Conservation (phyloP, 2,888 invertebrate species). For the Hermaeophaga mercurialis region DNA sequence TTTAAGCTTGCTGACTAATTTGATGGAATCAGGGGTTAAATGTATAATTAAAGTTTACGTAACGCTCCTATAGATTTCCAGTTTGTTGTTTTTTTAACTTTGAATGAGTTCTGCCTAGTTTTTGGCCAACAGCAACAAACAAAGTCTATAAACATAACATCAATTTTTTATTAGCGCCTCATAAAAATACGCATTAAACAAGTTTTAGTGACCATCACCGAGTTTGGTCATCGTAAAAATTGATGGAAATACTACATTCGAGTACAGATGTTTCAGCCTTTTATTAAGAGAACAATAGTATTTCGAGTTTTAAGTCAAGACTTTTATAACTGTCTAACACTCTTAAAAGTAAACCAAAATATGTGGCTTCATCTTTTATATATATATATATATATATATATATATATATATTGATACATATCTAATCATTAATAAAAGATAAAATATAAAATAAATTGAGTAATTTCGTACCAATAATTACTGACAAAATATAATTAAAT, state of each 20-base stretch:
- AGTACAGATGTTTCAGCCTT: neutral
- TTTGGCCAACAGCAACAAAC: neutral
- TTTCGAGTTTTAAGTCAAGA: no score
- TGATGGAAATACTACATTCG: neutral
- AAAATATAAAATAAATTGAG: no score
- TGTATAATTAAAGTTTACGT: slow-evolving; percentile 1
- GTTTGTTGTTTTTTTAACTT: neutral
- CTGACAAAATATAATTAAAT: no score
- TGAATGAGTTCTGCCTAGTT: neutral
- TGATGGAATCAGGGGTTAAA: neutral
- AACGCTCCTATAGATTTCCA: neutral
- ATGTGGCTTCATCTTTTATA: no score
- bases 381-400: no score
- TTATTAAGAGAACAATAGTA: no score
- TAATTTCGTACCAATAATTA: no score
- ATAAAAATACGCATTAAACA: neutral
- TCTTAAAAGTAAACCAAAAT: no score
- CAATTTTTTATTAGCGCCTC: neutral
- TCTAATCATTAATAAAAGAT: no score
- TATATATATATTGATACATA: no score
- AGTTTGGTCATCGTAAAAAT: neutral
- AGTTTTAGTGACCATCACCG: neutral
- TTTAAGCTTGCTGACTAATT: neutral
- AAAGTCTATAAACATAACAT: neutral
- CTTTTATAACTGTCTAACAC: no score